These are phyloP conservation scores for Allobates femoralis DNA, from an alignment of 2,797 vertebrate species.

Conservation along the genomic window DNA sequence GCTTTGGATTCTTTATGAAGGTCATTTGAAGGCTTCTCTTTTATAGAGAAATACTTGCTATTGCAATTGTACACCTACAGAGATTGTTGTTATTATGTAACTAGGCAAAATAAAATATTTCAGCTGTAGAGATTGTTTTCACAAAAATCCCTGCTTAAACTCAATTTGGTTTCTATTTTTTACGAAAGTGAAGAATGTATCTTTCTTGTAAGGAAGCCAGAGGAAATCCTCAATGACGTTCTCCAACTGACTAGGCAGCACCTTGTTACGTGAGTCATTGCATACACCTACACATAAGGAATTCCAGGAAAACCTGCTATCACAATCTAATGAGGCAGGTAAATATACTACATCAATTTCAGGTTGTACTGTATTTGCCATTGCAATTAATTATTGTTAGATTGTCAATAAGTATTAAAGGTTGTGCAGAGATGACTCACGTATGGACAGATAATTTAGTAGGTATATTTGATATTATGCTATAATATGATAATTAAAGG, in stretches of 20 bases:
- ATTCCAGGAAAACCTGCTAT: slow-evolving; percentile 38
- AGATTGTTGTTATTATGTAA: slow-evolving; percentile 45
- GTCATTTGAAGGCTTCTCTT: slow-evolving; percentile 62
- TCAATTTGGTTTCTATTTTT: slow-evolving; percentile 30
- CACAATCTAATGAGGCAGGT: slow-evolving; percentile 67
- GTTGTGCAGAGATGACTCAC: background rate
- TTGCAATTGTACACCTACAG: slow-evolving; percentile 54
- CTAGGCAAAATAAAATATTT: background rate
- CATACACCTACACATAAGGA: slow-evolving; percentile 42
- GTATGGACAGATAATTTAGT: background rate
- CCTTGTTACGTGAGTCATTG: slow-evolving; percentile 20
- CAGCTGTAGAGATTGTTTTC: background rate
- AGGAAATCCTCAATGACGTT: slow-evolving; percentile 65
- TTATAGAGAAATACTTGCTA: slow-evolving; percentile 58
- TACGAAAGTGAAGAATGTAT: slow-evolving; percentile 19
- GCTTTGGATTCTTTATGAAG: slow-evolving; percentile 64
- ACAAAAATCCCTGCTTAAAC: slow-evolving; percentile 7
- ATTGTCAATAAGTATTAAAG: background rate
- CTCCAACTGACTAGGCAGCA: background rate
- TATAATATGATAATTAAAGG: no score
- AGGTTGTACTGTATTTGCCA: slow-evolving; percentile 25
- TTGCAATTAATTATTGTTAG: background rate
- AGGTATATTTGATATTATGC: no score
- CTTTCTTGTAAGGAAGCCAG: background rate
- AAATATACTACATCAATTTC: slow-evolving; percentile 63